These are phyloP conservation scores for Sebastes baramenuke DNA, from an alignment of 2,797 vertebrate genomes.

Conservation along the genomic window DNA sequence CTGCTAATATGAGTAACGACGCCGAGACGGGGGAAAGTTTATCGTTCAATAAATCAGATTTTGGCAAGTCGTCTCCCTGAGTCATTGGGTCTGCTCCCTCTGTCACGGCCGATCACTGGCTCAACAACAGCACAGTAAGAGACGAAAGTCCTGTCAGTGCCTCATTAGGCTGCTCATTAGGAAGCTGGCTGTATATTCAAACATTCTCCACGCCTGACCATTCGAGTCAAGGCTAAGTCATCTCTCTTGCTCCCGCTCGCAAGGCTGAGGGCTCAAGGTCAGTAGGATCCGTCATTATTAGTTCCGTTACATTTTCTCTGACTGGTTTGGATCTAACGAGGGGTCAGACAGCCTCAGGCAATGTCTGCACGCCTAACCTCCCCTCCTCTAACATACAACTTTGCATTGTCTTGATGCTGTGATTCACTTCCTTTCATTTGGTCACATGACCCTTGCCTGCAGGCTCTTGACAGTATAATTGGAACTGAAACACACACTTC, in stretches of 20 bases:
- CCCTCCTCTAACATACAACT: slow-evolving; percentile 8
- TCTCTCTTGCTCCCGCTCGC: slow-evolving; percentile 30
- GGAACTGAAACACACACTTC: slow-evolving; percentile 1
- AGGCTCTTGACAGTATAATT: slow-evolving; percentile 30
- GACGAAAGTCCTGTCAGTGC: slow-evolving; percentile 52
- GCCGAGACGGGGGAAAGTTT: slow-evolving; percentile 44
- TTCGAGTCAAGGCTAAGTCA: slow-evolving; percentile 59
- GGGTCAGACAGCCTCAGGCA: slow-evolving; percentile 50
- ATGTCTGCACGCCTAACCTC: slow-evolving; percentile 34
- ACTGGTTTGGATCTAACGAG: slow-evolving; percentile 53
- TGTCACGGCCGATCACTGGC: slow-evolving; percentile 46
- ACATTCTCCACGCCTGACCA: slow-evolving; percentile 54
- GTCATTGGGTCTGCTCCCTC: slow-evolving; percentile 32
- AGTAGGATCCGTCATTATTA: slow-evolving; percentile 62
- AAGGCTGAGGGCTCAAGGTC: slow-evolving; percentile 49
- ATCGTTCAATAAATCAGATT: slow-evolving; percentile 53
- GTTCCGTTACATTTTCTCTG: slow-evolving; percentile 60
- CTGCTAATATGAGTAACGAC: slow-evolving; percentile 48
- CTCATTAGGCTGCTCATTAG: slow-evolving; percentile 74
- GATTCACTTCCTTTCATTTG: slow-evolving; percentile 32
- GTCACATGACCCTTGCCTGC: slow-evolving; percentile 9
- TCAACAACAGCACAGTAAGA: slow-evolving; percentile 50
- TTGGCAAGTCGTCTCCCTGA: slow-evolving; percentile 14
- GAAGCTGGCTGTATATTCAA: slow-evolving; percentile 54
- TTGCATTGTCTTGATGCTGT: slow-evolving; percentile 18